Percentiles rank a stretch among this genome's conserved stretches.
Evolutionary conservation across 1,140 invertebrate species (phyloP).

Genomic region (Meloidogyne floridensis): DNA sequence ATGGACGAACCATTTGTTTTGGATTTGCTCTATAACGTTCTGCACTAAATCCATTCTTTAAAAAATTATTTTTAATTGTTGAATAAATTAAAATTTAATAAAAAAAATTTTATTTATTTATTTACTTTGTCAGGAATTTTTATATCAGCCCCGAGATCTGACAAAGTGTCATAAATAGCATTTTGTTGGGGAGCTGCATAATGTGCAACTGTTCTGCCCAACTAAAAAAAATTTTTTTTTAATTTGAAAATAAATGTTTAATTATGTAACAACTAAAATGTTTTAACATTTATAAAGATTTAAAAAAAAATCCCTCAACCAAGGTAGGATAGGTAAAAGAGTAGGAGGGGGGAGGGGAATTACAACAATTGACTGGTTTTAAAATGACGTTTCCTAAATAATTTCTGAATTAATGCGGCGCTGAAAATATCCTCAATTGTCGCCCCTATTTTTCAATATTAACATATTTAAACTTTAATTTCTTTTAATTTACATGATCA

Average conservation of each 20-base stretch:
- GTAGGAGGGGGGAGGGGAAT: neutral
- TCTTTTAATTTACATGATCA: constrained; percentile 44
- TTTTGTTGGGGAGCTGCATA: constrained; percentile 63
- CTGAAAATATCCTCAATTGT: no score
- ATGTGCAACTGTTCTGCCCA: constrained; percentile 59
- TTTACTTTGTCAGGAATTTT: constrained; percentile 57
- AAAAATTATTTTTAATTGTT: constrained; percentile 29
- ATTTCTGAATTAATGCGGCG: no score
- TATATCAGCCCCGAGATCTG: constrained; percentile 57
- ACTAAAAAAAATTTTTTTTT: constrained; percentile 35
- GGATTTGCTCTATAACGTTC: constrained; percentile 56
- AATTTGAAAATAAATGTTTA: no score
- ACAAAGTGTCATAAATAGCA: constrained; percentile 65
- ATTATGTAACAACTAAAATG: no score
- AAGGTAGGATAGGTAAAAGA: no score
- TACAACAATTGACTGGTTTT: neutral
- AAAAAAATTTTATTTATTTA: neutral
- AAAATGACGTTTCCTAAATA: no score
- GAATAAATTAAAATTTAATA: neutral
- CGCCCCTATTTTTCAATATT: no score
- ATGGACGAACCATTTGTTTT: constrained; percentile 48
- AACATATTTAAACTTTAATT: no score
- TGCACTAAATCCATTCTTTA: constrained; percentile 58
- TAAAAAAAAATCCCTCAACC: no score
- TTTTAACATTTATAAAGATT: no score